These are phyloP conservation scores for Cancer borealis DNA, from an alignment of 2,888 invertebrate species.

Conservation along the genomic window DNA sequence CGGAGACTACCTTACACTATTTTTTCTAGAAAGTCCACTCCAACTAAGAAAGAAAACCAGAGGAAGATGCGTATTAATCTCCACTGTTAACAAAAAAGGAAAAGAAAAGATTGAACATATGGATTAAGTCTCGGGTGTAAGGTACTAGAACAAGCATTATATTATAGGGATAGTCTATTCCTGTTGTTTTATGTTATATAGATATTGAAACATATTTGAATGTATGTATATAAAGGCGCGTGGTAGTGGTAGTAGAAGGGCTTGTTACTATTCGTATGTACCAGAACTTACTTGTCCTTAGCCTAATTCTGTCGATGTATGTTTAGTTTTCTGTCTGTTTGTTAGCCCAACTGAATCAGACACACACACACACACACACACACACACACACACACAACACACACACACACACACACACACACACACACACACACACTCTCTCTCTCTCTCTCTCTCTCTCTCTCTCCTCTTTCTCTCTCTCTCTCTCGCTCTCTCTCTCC, in stretches of 20 bases:
- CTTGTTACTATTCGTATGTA: background rate
- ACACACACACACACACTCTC: background rate
- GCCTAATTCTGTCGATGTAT: background rate
- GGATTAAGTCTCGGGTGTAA: background rate
- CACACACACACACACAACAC: no score
- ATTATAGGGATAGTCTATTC: background rate
- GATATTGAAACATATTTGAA: background rate
- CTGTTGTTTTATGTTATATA: background rate
- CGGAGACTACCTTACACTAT: background rate
- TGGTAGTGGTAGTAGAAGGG: no score
- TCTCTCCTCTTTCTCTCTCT: background rate
- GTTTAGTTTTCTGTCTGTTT: background rate
- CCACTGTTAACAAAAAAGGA: background rate
- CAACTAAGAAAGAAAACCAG: background rate
- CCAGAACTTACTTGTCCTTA: background rate
- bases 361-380: no score
- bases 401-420: no score
- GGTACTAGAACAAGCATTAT: background rate
- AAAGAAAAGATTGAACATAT: background rate
- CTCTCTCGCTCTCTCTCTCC: background rate
- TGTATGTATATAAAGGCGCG: background rate
- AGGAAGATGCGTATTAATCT: slow-evolving; percentile 5
- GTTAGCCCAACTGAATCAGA: background rate
- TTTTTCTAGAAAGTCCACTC: background rate
- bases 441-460: slow-evolving; percentile 47